phyloP scores from a whole-genome alignment of 1,140 invertebrate species.

The Lanistes nyassanus region DNA sequence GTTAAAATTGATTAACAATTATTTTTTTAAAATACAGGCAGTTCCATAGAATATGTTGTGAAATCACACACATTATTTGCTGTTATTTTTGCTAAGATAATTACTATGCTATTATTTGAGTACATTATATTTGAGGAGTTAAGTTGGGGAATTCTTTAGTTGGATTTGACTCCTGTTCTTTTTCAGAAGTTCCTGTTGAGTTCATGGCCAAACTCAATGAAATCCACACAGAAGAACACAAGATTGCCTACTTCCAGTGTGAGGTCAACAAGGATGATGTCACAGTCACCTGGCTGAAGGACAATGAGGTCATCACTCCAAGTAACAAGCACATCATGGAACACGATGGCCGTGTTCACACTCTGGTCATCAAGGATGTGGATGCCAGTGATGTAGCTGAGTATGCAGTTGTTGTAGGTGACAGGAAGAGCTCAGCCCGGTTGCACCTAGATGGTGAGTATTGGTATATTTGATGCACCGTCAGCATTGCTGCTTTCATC shows the following conservation, averaged over 20 bases:
- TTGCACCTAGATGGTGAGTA: constrained; percentile 62
- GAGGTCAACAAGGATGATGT: constrained; percentile 60
- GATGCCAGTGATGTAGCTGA: constrained; percentile 54
- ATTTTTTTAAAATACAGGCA: too few relatives aligned
- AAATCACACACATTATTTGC: neutral
- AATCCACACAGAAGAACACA: constrained; percentile 54
- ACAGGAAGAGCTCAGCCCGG: constrained; percentile 54
- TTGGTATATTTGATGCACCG: neutral
- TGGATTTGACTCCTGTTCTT: neutral
- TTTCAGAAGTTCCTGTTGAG: constrained; percentile 57
- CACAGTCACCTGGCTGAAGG: constrained; percentile 59
- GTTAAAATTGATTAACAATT: too few relatives aligned
- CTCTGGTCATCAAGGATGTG: constrained; percentile 57
- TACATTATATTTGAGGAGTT: too few relatives aligned
- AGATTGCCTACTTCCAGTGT: constrained; percentile 53
- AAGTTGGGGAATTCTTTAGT: neutral
- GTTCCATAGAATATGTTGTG: too few relatives aligned
- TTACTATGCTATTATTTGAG: too few relatives aligned
- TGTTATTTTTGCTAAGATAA: constrained; percentile 4
- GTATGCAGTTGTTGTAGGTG: constrained; percentile 58
- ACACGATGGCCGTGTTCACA: constrained; percentile 51
- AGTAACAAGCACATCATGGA: constrained; percentile 55
- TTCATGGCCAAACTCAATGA: constrained; percentile 53
- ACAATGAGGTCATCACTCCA: constrained; percentile 45
- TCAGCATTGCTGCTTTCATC: too few relatives aligned